Percentiles rank a stretch among this genome's conserved stretches.
Evolutionary conservation across 2,797 vertebrate genomes (phyloP).

Genomic region (Cryptoblepharus egeriae): DNA sequence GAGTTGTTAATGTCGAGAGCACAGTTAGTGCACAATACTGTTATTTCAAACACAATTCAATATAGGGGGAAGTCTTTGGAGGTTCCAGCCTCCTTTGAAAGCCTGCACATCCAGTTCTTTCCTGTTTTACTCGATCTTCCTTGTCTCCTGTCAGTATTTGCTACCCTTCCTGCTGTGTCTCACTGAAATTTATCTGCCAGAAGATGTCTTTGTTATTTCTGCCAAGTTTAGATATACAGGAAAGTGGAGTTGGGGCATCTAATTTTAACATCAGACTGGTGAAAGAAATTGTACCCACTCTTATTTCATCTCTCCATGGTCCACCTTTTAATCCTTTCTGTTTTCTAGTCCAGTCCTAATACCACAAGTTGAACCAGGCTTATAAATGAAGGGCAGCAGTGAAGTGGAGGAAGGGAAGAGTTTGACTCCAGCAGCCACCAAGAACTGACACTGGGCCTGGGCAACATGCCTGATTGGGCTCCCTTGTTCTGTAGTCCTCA

Average conservation of each 20-base stretch:
- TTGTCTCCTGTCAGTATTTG: fast-evolving
- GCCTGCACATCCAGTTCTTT: background rate
- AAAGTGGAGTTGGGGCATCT: background rate
- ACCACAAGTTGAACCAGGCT: background rate
- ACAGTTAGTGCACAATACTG: background rate
- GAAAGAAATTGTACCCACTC: background rate
- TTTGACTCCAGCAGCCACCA: background rate
- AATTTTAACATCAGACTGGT: constrained; percentile 1
- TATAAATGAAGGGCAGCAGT: background rate
- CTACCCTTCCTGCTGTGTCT: fast-evolving
- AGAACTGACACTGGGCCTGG: too few species aligned
- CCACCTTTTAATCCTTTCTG: background rate
- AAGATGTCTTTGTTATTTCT: background rate
- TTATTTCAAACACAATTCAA: constrained; percentile 6
- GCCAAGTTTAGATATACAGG: background rate
- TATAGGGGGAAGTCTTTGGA: background rate
- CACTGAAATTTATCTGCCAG: background rate
- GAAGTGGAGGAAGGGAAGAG: background rate
- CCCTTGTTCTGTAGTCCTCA: too few species aligned
- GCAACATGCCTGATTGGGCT: too few species aligned
- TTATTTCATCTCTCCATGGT: too few species aligned
- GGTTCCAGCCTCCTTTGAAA: background rate
- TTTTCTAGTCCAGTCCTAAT: background rate
- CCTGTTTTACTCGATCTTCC: background rate
- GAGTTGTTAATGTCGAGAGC: constrained; percentile 27